Evolutionary conservation across 2,888 invertebrate genomes (phyloP), one percentile per base, ranked within the genome.

Genomic region (Aphodius granarius): DNA sequence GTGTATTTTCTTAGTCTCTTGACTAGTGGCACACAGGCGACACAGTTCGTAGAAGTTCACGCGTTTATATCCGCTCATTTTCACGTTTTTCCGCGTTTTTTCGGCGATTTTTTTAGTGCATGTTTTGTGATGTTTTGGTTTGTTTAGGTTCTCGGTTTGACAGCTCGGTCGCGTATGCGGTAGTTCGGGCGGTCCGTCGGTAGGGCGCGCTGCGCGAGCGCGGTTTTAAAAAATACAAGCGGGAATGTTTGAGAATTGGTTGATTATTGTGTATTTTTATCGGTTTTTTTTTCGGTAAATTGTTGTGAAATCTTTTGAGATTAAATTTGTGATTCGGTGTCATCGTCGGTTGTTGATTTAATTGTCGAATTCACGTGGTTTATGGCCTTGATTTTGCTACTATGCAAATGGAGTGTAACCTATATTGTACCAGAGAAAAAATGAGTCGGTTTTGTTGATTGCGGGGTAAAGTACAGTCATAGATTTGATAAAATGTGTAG

Each of bases 11-110:
- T 89, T 89, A 76, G 91, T 90, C 82, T 91, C 91, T 82, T 91
- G 92, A 79, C 90, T 91, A 18, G 92, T 92, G 13, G 92, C 92
- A 85, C 93, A 93, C 78, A 93, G 87, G 81, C 93, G 89, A 84
- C 93, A 93, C 81, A 93, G 86, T 86, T 93, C 93, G 84, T 91
- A 92, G 85, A 91, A 93, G 86, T 92, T 92, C 63, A 93, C 93
- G 82, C 91, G 90, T 81, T 91, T 90, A 85, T 92, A 92, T 83
- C 91, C 92, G 80, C 92, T 89, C 92, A 92, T 92, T 83, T 80
- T 81, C 0, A 66, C 6, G n/a, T n/a, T n/a, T n/a, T n/a, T n/a
- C n/a, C n/a, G n/a, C n/a, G n/a, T n/a, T n/a, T n/a, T n/a, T n/a
- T n/a, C n/a, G n/a, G n/a, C n/a, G n/a, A n/a, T n/a, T n/a, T n/a